phyloP scores from a whole-genome alignment of 2,797 vertebrate species.

The Coracias cyanogaster region DNA sequence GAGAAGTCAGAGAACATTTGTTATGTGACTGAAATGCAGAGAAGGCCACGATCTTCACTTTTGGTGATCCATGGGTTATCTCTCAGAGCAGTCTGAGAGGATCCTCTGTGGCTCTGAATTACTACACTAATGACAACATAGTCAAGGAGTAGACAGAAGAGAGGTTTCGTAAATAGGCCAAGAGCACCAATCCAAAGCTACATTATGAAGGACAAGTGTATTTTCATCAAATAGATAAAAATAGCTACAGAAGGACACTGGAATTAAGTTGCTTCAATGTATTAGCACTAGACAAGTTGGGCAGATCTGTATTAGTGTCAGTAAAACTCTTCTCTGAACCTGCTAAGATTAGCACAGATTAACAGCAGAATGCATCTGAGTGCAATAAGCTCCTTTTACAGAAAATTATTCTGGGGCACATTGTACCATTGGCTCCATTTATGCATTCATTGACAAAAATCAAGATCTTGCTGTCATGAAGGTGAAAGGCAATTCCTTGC shows the following conservation, averaged over 20 bases:
- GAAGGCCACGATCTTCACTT: background rate
- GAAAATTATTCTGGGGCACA: rapidly evolving
- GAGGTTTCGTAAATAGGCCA: background rate
- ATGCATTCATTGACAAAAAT: background rate
- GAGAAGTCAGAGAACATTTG: background rate
- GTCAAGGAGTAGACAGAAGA: background rate
- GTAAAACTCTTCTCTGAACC: background rate
- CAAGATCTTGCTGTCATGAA: background rate
- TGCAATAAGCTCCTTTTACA: background rate
- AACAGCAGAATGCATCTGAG: background rate
- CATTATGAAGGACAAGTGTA: background rate
- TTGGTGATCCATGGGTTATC: background rate
- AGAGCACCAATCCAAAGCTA: background rate
- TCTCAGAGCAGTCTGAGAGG: background rate
- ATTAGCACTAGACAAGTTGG: background rate
- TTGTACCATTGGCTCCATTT: background rate
- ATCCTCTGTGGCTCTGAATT: background rate
- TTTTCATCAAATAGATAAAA: background rate
- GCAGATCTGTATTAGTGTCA: background rate
- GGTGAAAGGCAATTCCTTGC: background rate
- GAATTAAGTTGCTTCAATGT: background rate
- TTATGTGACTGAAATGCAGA: background rate
- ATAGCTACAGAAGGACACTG: background rate
- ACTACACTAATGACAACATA: background rate
- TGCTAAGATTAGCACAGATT: background rate